Base-by-base conservation (phyloP, 2,113 vertebrate species). In the Cisticola juncidis region DNA sequence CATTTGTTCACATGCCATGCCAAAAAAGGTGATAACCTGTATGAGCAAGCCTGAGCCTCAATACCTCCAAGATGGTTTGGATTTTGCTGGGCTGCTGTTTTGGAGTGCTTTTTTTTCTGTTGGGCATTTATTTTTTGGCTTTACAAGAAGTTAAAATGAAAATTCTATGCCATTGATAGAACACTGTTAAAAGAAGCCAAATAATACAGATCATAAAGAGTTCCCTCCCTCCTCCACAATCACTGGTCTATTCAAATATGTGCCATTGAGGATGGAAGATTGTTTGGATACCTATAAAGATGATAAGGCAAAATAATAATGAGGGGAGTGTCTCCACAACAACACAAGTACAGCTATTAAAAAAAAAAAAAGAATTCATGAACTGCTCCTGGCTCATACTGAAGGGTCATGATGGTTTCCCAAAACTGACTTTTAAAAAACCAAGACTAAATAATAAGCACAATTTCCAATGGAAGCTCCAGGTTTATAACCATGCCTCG, bases 401-500 rank as follows among this genome's bases (percentile, higher is more conserved):
- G 44, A 70, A 87, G 17, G 40, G n/a, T 79, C 58, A 57, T 1
- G 29, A 65, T 8, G 2, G 14, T 76, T 86, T 90, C 58, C 79
- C 47, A 76, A 88, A 91, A 61, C 8, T 58, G 48, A 62, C 51
- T 88, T 77, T 92, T 91, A 90, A 65, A 81, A 93, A 48, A 82
- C 22, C 57, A 65, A 22, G 54, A 88, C 68, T 66, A 91, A 81
- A 90, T 66, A 93, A 83, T 26, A 84, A 72, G 76, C 5, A 54
- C 44, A 64, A 62, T 87, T 94, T 92, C 65, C 29, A 80, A 61
- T 68, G 71, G 42, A 91, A 72, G 45, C 21, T 87, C 85, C 50
- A 26, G 84, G 88, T 97, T 96, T 88, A 94, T 47, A 77, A 81
- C 36, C 21, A 57, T 57, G 45, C 61, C 74, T 93, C 66, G 48